Evolutionary conservation across 2,888 invertebrate genomes (phyloP), one percentile per base, ranked within the genome.

Genomic region (Autographa gamma): DNA sequence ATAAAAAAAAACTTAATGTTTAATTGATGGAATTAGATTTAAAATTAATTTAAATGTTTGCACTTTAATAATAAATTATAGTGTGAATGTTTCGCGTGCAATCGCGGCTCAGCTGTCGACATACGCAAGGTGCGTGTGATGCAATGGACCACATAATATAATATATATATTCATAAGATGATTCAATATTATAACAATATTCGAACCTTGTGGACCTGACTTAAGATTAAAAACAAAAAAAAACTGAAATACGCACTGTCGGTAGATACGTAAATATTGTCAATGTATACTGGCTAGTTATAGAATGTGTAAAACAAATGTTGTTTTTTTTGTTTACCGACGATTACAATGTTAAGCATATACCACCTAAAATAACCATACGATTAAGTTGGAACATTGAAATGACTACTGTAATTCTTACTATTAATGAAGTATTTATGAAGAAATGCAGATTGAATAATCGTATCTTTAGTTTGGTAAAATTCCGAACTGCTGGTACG

Each of bases 101-200:
- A 48, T 67, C 69, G 63, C 72, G 73, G 75, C 70, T 79, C 56
- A 74, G 66, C 69, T 71, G 74, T 74, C 68, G 66, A 71, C 41
- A 73, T 65, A 69, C 67, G 68, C 63, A 56, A 69, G 65, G 73
- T 71, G 69, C 58, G 76, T 79, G 77, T 77, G 66, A 78, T 78
- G 69, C 63, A 75, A 71, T 56, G 83, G 83, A 83, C 82, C 81
- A 82, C 64, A 74, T 74, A 70, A 68, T 66, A 71, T 68, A 63
- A 70, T 64, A 74, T 69, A 59, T 74, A 66, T 79, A 72, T 71
- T 71, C 72, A 69, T 76, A 80, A 48, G 43, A 69, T 71, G 66
- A 73, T 71, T 69, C 71, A 61, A 59, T 63, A 63, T 64, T 61
- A n/a, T 63, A 72, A 66, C 41, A 62, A 52, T 67, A 16, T 66